These are phyloP conservation scores for Leptopilina boulardi DNA, from an alignment of 1,140 invertebrate species.

Conservation along the genomic window DNA sequence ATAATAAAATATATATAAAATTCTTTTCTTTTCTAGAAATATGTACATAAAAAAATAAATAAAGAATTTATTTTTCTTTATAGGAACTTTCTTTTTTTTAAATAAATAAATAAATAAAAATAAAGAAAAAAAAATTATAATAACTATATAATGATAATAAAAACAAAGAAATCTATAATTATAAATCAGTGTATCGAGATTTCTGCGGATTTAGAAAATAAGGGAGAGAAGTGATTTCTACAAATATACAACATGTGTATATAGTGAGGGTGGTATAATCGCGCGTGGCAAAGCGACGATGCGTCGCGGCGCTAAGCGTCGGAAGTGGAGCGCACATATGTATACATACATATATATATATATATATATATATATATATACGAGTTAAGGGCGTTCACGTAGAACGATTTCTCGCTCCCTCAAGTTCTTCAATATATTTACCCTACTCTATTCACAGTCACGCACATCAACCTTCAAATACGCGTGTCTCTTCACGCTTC, in stretches of 20 bases:
- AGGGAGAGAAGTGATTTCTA: background rate
- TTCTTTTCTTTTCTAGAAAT: too few species aligned
- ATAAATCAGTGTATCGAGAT: too few species aligned
- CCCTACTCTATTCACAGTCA: constrained; percentile 19
- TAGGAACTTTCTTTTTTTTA: too few species aligned
- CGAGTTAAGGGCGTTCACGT: constrained; percentile 58
- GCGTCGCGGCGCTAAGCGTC: constrained; percentile 74
- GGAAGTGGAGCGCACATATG: constrained; percentile 70
- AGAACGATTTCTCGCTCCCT: constrained; percentile 61
- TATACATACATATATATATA: too few species aligned
- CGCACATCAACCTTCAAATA: constrained; percentile 46
- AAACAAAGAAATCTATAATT: too few species aligned
- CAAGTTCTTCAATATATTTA: constrained; percentile 33
- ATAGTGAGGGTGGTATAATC: constrained; percentile 61
- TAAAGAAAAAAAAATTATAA: too few species aligned
- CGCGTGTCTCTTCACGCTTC: constrained; percentile 69
- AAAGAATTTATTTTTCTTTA: too few species aligned
- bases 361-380: constrained; percentile 34
- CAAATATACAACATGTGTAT: constrained; percentile 39
- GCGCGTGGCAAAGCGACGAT: constrained; percentile 61
- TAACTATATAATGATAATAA: too few species aligned
- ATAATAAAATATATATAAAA: too few species aligned
- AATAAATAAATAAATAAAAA: too few species aligned
- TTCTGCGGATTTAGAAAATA: background rate
- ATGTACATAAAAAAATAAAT: too few species aligned